Base-by-base conservation (phyloP, 92 coral and sea anemone genomes). In the Bergia puertoricense region DNA sequence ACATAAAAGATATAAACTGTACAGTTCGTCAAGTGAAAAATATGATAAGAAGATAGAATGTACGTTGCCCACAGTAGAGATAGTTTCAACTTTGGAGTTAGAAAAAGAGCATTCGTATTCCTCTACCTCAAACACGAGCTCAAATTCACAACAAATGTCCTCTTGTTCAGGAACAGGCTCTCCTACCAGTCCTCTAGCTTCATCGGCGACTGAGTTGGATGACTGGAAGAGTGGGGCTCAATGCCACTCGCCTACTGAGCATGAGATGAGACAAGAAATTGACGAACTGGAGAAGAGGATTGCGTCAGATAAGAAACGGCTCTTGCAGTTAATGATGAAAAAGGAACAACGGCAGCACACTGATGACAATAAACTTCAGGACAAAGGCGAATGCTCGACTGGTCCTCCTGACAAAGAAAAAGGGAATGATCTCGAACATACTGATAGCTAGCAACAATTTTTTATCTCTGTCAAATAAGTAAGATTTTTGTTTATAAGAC, bases 281-380 rank as follows among this genome's bases (percentile, higher is more conserved):
- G 89, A 88, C 5, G 99, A 95, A 68, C 90, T 97, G 46, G 96
- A 95, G 62, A 73, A 44, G 51, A 88, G 96, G n/a, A 95, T 95
- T 20, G 91, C 93, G 7, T 89, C 90, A 1, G 98, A 95, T 51
- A 90, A 86, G 59, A 91, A 92, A 76, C 90, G 98, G 41, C 88
- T 95, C 3, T 73, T 90, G 22, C 86, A 92, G 80, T 88, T 95
- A 4, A 89, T 93, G 36, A 82, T 78, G 78, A 93, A 95, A 73
- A 94, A 90, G 46, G 94, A 95, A 56, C 76, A 85, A 81, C 88
- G 91, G 8, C 76, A 45, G 41, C 86, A 62, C 54, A 18, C 40
- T 80, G 73, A 30, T 8, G 46, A 20, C n/a, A 36, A 11, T 13
- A 57, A 42, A 22, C 56, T 23, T 41, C 46, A 83, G 38, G 16